Base-by-base conservation (phyloP, 2,113 vertebrate species). In the Leucosticte australis region DNA sequence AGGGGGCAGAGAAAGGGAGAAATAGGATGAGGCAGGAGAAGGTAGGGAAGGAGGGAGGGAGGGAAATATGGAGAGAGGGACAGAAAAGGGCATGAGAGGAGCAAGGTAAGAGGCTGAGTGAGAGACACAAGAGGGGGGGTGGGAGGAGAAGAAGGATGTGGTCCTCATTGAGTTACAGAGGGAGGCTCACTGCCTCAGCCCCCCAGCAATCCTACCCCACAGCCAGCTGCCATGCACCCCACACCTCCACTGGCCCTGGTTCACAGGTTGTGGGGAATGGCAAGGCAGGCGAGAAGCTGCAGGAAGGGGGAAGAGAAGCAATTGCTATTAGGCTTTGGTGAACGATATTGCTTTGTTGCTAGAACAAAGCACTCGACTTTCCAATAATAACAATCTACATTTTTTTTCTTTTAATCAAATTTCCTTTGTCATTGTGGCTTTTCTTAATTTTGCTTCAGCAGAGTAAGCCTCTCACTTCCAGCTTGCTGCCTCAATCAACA, bases 361-460 rank as follows among this genome's bases (percentile, higher is more conserved):
- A 63, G 89, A 93, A 95, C 90, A 97, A 95, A 97, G 85, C 74
- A 87, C 52, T 89, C 14, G 5, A 81, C 86, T 97, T 96, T 93
- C 75, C 90, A 95, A 86, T 94, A 89, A 93, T 92, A 96, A 96
- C 71, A 92, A 89, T 84, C 42, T 76, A 64, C 60, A 44, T 78
- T 55, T 79, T 90, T 87, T 79, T 75, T 60, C 70, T 85, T 92
- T 52, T 65, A 95, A 96, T 96, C 95, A 94, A 95, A 97, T 97
- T 97, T 96, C 78, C 77, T 93, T 77, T 80, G 76, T 85, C 4
- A 0, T 53, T 83, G 93, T 85, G 83, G 77, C 37, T 93, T 96
- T 53, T 75, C 55, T 81, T 96, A 88, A 95, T 95, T 97, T 97
- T 21, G 18, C 89, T 84, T 86, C 30, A 17, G 55, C 81, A 89